These are phyloP conservation scores for Lycopodina hypogea DNA, from an alignment of 37 sponge, comb jelly and placozoan species.

Conservation along the genomic window DNA sequence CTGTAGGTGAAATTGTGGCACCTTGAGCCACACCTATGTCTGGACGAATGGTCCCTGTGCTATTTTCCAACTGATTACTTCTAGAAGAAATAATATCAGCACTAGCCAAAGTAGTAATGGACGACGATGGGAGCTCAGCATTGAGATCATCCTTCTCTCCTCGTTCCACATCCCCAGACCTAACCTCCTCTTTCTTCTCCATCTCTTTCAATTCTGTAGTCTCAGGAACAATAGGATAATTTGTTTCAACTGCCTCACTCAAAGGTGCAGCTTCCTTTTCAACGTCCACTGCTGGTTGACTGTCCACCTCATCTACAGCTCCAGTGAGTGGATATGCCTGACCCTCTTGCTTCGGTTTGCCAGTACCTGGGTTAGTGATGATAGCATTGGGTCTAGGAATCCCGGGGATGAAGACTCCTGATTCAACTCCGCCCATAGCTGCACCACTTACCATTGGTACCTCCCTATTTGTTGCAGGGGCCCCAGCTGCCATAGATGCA, in stretches of 20 bases:
- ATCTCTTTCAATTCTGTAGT: neutral
- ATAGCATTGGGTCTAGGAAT: conserved; percentile 24
- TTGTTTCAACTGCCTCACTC: neutral
- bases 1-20: no score
- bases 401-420: neutral
- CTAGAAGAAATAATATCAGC: no score
- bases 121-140: no score
- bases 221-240: no score
- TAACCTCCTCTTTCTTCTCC: neutral
- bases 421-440: conserved; percentile 7
- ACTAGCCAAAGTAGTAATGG: no score
- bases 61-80: no score
- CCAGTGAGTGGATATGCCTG: neutral
- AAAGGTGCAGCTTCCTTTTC: neutral
- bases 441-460: neutral
- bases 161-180: no score
- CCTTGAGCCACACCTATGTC: no score
- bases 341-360: neutral
- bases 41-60: no score
- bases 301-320: conserved; percentile 1
- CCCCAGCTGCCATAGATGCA: neutral
- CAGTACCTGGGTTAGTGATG: conserved; percentile 9
- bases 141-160: no score
- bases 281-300: neutral
- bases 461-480: no score